These are phyloP conservation scores for Mustela erminea DNA, from an alignment of 2,797 vertebrate genomes.

Conservation along the genomic window DNA sequence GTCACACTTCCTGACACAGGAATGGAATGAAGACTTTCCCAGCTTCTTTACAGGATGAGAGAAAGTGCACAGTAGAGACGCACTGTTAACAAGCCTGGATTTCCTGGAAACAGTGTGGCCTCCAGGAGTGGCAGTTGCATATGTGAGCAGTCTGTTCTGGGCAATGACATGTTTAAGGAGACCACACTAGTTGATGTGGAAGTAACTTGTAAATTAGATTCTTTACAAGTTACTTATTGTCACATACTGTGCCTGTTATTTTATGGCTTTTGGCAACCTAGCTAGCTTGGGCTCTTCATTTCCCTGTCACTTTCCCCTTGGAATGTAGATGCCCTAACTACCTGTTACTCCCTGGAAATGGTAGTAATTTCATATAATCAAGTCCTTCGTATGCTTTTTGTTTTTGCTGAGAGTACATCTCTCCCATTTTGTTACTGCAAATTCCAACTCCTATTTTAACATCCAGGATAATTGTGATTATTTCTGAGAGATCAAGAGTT, in stretches of 20 bases:
- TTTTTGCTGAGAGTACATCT: neutral
- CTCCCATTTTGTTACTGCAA: neutral
- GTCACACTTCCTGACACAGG: neutral
- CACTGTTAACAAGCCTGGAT: neutral
- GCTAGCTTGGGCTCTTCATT: neutral
- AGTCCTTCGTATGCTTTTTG: neutral
- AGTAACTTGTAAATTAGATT: neutral
- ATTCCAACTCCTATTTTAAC: neutral
- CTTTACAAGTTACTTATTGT: slow-evolving; percentile 12
- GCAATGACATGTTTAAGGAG: neutral
- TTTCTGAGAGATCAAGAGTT: neutral
- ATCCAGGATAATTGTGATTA: neutral
- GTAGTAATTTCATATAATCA: neutral
- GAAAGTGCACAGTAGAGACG: neutral
- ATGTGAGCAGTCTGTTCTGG: neutral
- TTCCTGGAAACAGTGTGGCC: slow-evolving; percentile 4
- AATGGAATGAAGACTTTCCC: neutral
- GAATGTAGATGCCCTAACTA: neutral
- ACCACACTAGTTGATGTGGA: neutral
- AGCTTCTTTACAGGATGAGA: neutral
- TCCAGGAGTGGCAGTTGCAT: neutral
- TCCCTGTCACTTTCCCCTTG: neutral
- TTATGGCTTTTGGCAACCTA: neutral
- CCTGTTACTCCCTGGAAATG: neutral
- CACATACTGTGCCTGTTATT: neutral